Conservation (phyloP, 2,888 invertebrate species). For the Tuta absoluta region DNA sequence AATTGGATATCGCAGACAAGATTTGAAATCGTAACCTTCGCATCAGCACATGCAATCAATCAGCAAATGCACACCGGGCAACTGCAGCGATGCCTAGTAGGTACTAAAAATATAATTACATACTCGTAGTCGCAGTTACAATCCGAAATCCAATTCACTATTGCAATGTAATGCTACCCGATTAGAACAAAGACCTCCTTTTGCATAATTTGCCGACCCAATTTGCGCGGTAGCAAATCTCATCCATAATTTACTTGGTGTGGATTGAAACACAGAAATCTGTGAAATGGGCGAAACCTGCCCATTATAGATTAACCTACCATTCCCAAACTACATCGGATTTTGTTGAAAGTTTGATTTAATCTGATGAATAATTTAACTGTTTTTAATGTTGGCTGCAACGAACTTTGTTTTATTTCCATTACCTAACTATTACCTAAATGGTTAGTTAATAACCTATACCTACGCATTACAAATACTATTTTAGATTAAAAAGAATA, state of each 20-base stretch:
- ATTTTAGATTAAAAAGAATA: no score
- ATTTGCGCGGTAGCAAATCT: slow-evolving; percentile 21
- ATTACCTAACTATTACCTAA: no score
- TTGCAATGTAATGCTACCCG: slow-evolving; percentile 8
- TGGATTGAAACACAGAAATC: slow-evolving; percentile 11
- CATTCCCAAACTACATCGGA: background rate
- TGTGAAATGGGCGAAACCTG: background rate
- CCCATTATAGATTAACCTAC: slow-evolving; percentile 8
- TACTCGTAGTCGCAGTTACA: background rate
- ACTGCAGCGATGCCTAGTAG: no score
- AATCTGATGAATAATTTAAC: slow-evolving; percentile 1
- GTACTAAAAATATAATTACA: no score
- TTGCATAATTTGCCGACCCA: slow-evolving; percentile 20
- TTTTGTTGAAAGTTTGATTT: background rate
- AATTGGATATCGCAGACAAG: no score
- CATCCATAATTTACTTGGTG: slow-evolving; percentile 18
- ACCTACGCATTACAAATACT: no score
- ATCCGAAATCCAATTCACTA: slow-evolving; percentile 7
- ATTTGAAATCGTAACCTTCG: no score
- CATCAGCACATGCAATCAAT: no score
- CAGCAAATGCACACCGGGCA: no score
- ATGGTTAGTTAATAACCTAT: no score
- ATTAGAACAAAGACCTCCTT: slow-evolving; percentile 20
- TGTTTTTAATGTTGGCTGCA: background rate
- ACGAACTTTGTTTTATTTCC: no score